Evolutionary conservation across 2,113 vertebrate species (phyloP).

Genomic region (Pyrgilauda ruficollis): DNA sequence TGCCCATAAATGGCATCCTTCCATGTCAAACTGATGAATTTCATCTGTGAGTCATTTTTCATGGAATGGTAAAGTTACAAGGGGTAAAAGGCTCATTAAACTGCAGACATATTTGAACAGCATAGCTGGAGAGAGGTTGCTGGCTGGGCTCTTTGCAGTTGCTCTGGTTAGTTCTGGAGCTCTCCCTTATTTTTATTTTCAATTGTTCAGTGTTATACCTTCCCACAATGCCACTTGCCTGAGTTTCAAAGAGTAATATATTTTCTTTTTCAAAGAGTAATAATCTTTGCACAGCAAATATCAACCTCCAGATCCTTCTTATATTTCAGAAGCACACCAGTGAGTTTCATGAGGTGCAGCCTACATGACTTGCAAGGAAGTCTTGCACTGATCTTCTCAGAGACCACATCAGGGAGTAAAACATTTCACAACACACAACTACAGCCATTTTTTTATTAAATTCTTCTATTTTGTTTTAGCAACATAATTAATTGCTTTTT

Average conservation of each 20-base stretch:
- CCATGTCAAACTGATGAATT: slow-evolving; percentile 3
- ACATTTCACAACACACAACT: background rate
- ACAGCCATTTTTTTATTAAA: background rate
- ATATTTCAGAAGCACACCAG: background rate
- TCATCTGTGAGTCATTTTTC: slow-evolving; percentile 32
- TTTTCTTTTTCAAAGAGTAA: background rate
- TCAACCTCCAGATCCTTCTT: background rate
- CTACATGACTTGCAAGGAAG: background rate
- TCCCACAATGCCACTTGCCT: background rate
- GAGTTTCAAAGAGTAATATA: background rate
- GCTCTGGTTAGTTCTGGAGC: background rate
- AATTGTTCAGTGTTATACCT: background rate
- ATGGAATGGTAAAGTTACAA: background rate
- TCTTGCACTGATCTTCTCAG: background rate
- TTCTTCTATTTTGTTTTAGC: background rate
- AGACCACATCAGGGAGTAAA: background rate
- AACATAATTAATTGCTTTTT: background rate
- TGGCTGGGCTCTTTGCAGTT: background rate
- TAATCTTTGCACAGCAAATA: background rate
- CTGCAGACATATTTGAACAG: background rate
- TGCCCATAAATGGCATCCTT: slow-evolving; percentile 8
- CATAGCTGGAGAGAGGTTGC: background rate
- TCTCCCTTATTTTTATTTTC: background rate
- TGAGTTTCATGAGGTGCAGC: background rate
- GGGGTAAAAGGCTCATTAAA: background rate